A percentile compares a stretch with the other conserved stretches of the same genome.
These are phyloP conservation scores for Tauraco hartlaubi DNA, from an alignment of 2,797 vertebrate genomes.

Conservation along the genomic window DNA sequence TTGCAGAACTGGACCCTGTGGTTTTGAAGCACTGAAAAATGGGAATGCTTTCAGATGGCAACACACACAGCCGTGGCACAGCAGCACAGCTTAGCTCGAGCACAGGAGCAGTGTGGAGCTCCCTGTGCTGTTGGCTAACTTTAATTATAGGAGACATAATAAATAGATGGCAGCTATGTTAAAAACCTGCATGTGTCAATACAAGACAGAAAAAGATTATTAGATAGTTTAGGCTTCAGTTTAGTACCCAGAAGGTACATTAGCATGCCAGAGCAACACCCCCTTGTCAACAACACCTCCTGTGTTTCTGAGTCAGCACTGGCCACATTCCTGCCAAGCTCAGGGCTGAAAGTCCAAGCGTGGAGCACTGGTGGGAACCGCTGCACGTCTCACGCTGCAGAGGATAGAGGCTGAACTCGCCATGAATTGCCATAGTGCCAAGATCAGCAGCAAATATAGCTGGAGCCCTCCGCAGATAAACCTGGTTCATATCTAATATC, in stretches of 20 bases:
- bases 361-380: not conserved
- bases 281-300: not conserved
- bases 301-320: accelerated
- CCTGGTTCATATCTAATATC: not conserved
- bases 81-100: not conserved
- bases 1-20: not conserved
- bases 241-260: accelerated
- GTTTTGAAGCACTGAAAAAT: not conserved
- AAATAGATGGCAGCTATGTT: not conserved
- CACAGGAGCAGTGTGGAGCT: not conserved
- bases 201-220: not conserved
- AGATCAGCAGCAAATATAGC: not conserved
- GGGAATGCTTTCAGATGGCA: not conserved
- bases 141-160: not conserved
- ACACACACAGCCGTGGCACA: not conserved
- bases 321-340: not conserved
- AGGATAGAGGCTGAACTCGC: not conserved
- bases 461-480: not conserved
- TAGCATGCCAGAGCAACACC: not conserved
- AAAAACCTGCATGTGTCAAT: not conserved
- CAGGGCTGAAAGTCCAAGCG: not conserved
- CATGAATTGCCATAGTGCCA: accelerated
- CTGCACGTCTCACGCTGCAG: not conserved
- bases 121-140: not conserved
- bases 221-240: not conserved